These are phyloP conservation scores for Corythoichthys intestinalis DNA, from an alignment of 2,113 vertebrate species.

Conservation along the genomic window DNA sequence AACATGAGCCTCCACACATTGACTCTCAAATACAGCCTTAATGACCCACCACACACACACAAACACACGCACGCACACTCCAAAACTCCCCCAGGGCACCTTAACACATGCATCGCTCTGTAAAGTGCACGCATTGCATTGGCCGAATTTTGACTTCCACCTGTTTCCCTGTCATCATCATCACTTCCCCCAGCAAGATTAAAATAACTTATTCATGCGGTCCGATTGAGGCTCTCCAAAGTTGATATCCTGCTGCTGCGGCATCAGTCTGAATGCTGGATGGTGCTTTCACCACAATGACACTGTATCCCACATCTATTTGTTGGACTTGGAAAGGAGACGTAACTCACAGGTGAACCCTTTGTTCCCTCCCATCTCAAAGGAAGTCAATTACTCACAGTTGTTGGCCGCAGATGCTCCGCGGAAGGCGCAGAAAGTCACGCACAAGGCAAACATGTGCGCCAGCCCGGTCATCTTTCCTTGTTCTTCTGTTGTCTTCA, in stretches of 20 bases:
- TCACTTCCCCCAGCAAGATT: background rate
- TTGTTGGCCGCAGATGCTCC: constrained; percentile 63
- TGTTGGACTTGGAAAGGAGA: background rate
- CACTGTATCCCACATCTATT: background rate
- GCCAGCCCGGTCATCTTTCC: constrained; percentile 53
- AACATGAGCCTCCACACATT: constrained; percentile 2
- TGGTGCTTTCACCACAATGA: background rate
- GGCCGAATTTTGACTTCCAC: background rate
- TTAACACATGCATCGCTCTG: background rate
- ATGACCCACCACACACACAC: background rate
- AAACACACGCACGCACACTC: background rate
- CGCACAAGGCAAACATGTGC: constrained; percentile 38
- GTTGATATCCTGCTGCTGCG: constrained; percentile 2
- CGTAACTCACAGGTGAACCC: constrained; percentile 46
- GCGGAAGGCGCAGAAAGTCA: constrained; percentile 43
- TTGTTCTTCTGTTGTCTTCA: constrained; percentile 23
- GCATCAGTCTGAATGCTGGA: background rate
- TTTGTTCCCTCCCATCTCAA: background rate
- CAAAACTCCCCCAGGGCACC: background rate
- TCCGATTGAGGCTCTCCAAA: background rate
- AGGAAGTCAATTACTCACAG: constrained; percentile 59
- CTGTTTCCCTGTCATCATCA: background rate
- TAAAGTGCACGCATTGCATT: background rate
- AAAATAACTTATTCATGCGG: constrained; percentile 1
- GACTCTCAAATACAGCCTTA: background rate